These are phyloP conservation scores for Tetramorium simillimum DNA, from an alignment of 1,140 invertebrate genomes.

Conservation along the genomic window DNA sequence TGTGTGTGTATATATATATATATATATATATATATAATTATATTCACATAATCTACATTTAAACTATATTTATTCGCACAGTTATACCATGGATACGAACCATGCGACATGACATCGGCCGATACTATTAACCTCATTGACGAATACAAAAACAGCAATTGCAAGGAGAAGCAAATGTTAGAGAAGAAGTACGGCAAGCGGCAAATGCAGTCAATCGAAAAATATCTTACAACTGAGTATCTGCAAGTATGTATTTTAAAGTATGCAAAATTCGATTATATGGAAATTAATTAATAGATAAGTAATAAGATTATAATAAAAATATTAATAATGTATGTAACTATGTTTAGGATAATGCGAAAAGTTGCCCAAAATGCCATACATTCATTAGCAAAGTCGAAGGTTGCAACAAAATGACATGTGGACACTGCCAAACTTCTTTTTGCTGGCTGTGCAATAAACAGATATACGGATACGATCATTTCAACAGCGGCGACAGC, in stretches of 20 bases:
- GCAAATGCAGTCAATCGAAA: conserved; percentile 69
- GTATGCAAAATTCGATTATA: neutral
- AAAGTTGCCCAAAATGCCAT: conserved; percentile 88
- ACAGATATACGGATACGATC: conserved; percentile 85
- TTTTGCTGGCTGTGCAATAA: conserved; percentile 89
- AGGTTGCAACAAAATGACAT: conserved; percentile 90
- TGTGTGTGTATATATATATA: neutral
- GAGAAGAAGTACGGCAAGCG: conserved; percentile 67
- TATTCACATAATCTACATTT: neutral
- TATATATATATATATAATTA: neutral
- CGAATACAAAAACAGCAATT: conserved; percentile 55
- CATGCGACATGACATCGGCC: conserved; percentile 59
- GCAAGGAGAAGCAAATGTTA: conserved; percentile 34
- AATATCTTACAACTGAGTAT: conserved; percentile 63
- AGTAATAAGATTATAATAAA: neutral
- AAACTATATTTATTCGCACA: conserved; percentile 40
- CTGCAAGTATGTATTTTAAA: conserved; percentile 58
- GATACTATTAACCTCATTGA: conserved; percentile 57
- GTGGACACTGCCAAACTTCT: conserved; percentile 86
- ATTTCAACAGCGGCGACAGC: conserved; percentile 82
- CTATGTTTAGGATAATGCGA: conserved; percentile 82
- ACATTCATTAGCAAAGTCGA: conserved; percentile 88
- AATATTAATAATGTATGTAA: neutral
- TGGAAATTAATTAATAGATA: conserved; percentile 13
- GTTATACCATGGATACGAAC: conserved; percentile 68